phyloP scores from a whole-genome alignment of 2,113 vertebrate genomes.

The Bathybates hornii region DNA sequence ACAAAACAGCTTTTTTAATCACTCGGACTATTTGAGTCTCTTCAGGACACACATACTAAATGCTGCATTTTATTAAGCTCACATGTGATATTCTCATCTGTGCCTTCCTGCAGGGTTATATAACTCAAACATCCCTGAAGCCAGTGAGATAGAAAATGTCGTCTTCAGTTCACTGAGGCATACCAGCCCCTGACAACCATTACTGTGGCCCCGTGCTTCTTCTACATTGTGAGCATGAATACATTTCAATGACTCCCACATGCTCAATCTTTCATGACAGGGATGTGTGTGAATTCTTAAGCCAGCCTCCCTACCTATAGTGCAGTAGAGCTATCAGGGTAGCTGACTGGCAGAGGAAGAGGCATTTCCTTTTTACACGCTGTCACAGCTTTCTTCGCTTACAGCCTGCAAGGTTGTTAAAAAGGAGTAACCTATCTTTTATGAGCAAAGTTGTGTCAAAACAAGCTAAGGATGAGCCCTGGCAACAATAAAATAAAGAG shows the following conservation, averaged over 20 bases:
- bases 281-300: slow-evolving; percentile 57
- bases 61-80: slow-evolving; percentile 53
- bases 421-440: not conserved
- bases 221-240: slow-evolving; percentile 66
- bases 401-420: not conserved
- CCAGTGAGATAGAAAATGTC: slow-evolving; percentile 71
- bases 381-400: slow-evolving; percentile 1
- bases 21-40: not conserved
- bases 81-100: slow-evolving; percentile 61
- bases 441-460: not conserved
- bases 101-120: slow-evolving; percentile 62
- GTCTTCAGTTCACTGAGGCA: slow-evolving; percentile 67
- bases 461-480: not conserved
- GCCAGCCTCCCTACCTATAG: slow-evolving; percentile 34
- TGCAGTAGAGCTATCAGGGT: slow-evolving; percentile 11
- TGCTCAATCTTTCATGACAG: slow-evolving; percentile 65
- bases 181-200: slow-evolving; percentile 65
- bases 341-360: slow-evolving; percentile 23
- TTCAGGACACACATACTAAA: slow-evolving; percentile 39
- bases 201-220: slow-evolving; percentile 56
- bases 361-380: slow-evolving; percentile 3
- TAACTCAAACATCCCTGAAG: slow-evolving; percentile 64
- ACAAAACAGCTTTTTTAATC: slow-evolving; percentile 12
- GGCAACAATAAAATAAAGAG: not conserved
- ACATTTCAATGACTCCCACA: slow-evolving; percentile 68